A percentile compares a stretch with the other conserved stretches of the same genome.
phyloP scores from a whole-genome alignment of 1,140 invertebrate genomes.

The Bicyclus anynana region DNA sequence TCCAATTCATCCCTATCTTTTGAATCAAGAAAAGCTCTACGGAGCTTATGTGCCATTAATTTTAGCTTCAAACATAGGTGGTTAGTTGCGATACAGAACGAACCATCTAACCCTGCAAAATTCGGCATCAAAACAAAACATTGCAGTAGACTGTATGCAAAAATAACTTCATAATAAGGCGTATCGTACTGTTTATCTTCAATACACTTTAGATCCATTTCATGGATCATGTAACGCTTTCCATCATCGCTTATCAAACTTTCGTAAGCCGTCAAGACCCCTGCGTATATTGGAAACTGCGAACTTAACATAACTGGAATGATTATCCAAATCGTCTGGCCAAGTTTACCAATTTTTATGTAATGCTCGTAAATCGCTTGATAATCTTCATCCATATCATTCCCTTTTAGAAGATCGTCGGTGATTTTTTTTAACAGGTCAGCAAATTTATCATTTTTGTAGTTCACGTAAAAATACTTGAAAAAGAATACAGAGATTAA shows the following conservation, averaged over 20 bases:
- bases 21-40: conserved; percentile 39
- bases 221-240: conserved; percentile 50
- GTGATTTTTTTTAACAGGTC: conserved; percentile 43
- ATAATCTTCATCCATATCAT: conserved; percentile 44
- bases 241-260: conserved; percentile 36
- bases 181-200: conserved; percentile 52
- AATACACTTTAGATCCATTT: conserved; percentile 48
- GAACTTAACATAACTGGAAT: conserved; percentile 43
- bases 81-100: conserved; percentile 53
- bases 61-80: conserved; percentile 54
- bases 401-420: conserved; percentile 43
- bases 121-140: conserved; percentile 38
- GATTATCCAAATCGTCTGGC: conserved; percentile 45
- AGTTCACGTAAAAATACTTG: conserved; percentile 44
- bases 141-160: conserved; percentile 43
- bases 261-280: conserved; percentile 36
- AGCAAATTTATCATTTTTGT: conserved; percentile 40
- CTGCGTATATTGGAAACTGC: conserved; percentile 49
- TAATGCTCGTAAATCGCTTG: conserved; percentile 42
- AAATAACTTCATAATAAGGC: conserved; percentile 51
- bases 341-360: conserved; percentile 45
- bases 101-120: conserved; percentile 53
- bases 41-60: conserved; percentile 43
- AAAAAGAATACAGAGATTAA: conserved; percentile 46
- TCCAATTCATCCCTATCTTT: conserved; percentile 32